phyloP scores from a whole-genome alignment of 2,113 vertebrate species.

The Aptenodytes forsteri region DNA sequence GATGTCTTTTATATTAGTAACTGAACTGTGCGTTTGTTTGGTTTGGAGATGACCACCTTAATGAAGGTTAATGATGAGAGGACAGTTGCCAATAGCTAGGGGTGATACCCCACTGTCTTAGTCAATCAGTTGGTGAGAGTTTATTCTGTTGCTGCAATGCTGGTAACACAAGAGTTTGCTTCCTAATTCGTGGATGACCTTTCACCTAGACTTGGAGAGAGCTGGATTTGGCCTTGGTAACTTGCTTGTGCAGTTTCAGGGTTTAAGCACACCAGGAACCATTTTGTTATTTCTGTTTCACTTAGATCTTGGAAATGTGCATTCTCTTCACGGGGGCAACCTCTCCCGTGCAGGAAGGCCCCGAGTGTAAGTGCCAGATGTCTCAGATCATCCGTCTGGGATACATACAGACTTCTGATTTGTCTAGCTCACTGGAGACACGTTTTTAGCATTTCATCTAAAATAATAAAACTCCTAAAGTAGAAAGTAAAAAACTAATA shows the following conservation, averaged over 20 bases:
- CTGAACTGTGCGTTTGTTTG: not conserved
- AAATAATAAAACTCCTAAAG: not conserved
- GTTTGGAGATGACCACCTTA: not conserved
- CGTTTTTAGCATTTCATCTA: not conserved
- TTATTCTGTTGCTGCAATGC: not conserved
- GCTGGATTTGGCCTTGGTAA: not conserved
- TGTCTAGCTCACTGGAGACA: not conserved
- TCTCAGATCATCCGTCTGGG: not conserved
- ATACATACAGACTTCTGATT: not conserved
- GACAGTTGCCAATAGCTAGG: not conserved
- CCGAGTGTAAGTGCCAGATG: not conserved
- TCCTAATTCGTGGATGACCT: not conserved
- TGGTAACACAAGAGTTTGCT: not conserved
- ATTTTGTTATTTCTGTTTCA: not conserved
- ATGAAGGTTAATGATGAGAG: not conserved
- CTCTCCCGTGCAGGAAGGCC: not conserved
- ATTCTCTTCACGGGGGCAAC: not conserved
- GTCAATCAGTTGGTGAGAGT: not conserved
- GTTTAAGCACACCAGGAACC: not conserved
- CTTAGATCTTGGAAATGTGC: not conserved
- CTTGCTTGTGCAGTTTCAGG: not conserved
- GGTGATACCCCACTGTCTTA: not conserved
- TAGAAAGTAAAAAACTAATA: not conserved
- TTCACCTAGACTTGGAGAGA: not conserved
- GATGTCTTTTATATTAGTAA: not conserved